These are phyloP conservation scores for Falco punctatus DNA, from an alignment of 2,113 vertebrate genomes.

Conservation along the genomic window DNA sequence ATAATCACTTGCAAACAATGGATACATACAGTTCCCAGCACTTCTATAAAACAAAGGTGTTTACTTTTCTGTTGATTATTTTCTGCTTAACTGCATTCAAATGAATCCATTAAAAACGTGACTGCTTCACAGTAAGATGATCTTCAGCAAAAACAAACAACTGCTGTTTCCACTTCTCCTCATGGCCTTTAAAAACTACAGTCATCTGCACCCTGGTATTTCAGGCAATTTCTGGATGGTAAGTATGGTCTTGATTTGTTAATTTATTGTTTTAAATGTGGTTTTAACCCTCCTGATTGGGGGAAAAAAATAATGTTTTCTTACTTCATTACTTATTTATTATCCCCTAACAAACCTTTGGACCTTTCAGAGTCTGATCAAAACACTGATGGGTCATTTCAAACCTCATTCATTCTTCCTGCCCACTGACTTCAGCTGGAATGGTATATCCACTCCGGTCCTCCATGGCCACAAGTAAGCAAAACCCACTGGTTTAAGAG, in stretches of 20 bases:
- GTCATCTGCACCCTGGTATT: not conserved
- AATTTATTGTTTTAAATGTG: not conserved
- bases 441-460: not conserved
- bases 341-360: not conserved
- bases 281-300: not conserved
- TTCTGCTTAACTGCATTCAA: constrained; percentile 70
- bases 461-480: not conserved
- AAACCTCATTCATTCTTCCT: not conserved
- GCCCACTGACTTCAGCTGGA: not conserved
- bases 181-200: constrained; percentile 40
- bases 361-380: not conserved
- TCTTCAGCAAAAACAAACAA: constrained; percentile 67
- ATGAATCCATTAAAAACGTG: constrained; percentile 68
- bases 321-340: not conserved
- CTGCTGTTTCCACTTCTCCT: constrained; percentile 58
- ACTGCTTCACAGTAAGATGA: constrained; percentile 61
- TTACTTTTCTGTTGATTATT: constrained; percentile 71
- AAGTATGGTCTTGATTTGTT: constrained; percentile 15
- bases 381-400: not conserved
- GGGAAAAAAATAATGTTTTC: not conserved
- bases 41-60: constrained; percentile 72
- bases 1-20: constrained; percentile 60
- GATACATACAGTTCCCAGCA: constrained; percentile 58
- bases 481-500: not conserved
- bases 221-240: not conserved